Base-by-base conservation (phyloP, 2,888 invertebrate genomes). In the Acrobasis consociella region DNA sequence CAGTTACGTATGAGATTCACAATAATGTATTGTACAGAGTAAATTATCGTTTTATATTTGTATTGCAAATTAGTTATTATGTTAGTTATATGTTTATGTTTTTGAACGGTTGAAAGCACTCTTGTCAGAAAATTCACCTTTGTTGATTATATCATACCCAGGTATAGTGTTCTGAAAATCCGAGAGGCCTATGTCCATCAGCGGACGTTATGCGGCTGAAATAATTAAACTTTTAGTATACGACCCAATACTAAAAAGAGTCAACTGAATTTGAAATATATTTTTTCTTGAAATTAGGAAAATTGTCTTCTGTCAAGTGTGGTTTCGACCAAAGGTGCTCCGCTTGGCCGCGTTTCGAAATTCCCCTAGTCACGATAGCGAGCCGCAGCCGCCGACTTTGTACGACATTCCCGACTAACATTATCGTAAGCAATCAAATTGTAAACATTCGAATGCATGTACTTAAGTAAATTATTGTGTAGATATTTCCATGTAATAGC, bases 1-100 rank as follows among this genome's bases (percentile, higher is more conserved):
- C 91, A 91, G 91, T 92, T 92, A 92, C 91, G 86, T 84, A 88
- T 92, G 91, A 92, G 91, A 92, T 92, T 92, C 83, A 78, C 78
- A 77, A 75, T 46, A 46, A 46, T 80, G 80, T 77, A 81, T 81
- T 87, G 82, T 87, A 87, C 84, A 86, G 82, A 80, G 72, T 78
- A 72, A 69, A 70, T 55, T 74, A 71, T 55, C 37, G 31, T 55
- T 60, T 31, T 61, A 38, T 31, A 49, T 49, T 62, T 62, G 51
- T 60, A 60, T 51, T 22, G 60, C 51, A 22, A 38, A 38, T 55
- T 62, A 55, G 53, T 22, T 31, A 31, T 16, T 13, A 16, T 46
- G 49, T 55, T 49, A 15, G 22, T 31, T 39, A 11, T 61, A 53
- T 52, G n/a, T 13, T 16, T 53, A 13, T 60, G 37, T 49, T 49